Evolutionary conservation across 2,113 vertebrate genomes (phyloP).

Genomic region (Pandion haliaetus): DNA sequence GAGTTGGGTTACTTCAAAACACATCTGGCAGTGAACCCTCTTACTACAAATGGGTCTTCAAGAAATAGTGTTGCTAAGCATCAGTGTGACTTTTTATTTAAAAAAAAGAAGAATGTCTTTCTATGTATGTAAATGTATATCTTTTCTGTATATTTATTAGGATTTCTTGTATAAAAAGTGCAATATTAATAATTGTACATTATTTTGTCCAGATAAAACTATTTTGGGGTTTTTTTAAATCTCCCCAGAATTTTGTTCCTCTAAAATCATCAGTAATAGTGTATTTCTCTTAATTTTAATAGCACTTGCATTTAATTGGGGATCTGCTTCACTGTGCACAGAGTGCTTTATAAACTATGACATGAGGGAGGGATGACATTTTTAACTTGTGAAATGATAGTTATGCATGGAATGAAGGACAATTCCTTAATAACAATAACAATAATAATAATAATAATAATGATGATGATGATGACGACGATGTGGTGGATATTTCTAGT

Average conservation of each 20-base stretch:
- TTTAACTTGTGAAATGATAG: neutral
- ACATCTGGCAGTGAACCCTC: neutral
- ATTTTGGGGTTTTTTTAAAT: constrained; percentile 40
- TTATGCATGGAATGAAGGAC: constrained; percentile 32
- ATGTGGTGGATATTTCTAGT: constrained; percentile 17
- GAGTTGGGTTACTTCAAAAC: neutral
- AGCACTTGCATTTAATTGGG: constrained; percentile 61
- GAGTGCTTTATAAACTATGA: constrained; percentile 27
- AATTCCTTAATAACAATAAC: constrained; percentile 1
- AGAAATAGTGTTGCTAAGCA: constrained; percentile 65
- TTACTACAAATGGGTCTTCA: constrained; percentile 65
- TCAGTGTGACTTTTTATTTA: constrained; percentile 74
- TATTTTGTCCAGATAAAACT: constrained; percentile 73
- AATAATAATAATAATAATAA: neutral
- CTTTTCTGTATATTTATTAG: constrained; percentile 97
- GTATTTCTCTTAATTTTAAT: constrained; percentile 55
- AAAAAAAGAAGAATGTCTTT: constrained; percentile 72
- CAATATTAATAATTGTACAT: constrained; percentile 86
- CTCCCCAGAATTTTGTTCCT: constrained; percentile 67
- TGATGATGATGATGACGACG: neutral
- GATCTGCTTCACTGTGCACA: constrained; percentile 52
- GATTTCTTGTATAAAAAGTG: constrained; percentile 86
- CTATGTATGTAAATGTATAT: constrained; percentile 81
- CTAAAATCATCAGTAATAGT: constrained; percentile 40
- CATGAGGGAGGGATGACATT: neutral